phyloP scores from a whole-genome alignment of 2,888 invertebrate genomes.

The Ochropacha duplaris region DNA sequence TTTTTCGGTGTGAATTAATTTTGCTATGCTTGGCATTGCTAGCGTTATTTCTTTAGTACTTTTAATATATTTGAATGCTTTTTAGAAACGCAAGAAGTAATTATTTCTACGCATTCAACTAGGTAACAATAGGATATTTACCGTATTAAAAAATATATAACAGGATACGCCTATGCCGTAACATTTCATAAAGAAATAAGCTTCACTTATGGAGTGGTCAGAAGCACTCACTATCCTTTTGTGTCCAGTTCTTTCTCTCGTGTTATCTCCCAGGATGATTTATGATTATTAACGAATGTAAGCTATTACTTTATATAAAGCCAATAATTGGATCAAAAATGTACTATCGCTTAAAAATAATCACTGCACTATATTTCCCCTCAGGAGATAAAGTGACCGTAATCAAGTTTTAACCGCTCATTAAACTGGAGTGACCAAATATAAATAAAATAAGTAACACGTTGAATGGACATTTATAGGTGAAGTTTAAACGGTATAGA shows the following conservation, averaged over 20 bases:
- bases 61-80: neutral
- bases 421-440: neutral
- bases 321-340: neutral
- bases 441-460: neutral
- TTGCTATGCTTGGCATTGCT: neutral
- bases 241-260: no score
- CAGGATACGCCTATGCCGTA: no score
- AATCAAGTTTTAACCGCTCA: neutral
- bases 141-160: no score
- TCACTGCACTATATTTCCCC: neutral
- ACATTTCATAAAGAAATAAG: no score
- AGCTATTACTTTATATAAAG: neutral
- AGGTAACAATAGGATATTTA: no score
- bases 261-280: no score
- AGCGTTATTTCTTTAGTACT: neutral
- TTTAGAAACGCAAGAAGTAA: neutral
- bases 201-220: no score
- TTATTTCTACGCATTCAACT: neutral
- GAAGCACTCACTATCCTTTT: no score
- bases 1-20: neutral
- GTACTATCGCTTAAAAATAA: neutral
- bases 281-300: no score
- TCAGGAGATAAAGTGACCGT: neutral
- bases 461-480: constrained; percentile 2
- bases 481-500: neutral